Conservation (phyloP, 2,113 vertebrate genomes). For the Empidonax traillii region DNA sequence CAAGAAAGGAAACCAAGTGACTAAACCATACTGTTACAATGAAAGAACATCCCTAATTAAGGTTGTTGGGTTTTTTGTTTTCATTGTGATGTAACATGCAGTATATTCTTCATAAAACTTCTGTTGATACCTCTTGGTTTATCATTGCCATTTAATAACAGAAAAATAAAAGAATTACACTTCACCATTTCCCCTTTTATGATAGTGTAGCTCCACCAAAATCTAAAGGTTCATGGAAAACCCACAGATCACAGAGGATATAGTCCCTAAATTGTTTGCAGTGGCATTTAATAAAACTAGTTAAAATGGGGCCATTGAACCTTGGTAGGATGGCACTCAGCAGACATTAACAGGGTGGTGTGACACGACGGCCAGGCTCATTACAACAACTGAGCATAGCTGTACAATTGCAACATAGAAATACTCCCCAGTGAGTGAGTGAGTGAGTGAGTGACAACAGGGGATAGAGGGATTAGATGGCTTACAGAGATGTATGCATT, state of each 20-base stretch:
- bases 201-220: background rate
- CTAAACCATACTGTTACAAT: background rate
- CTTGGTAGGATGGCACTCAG: background rate
- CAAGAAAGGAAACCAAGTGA: background rate
- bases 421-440: background rate
- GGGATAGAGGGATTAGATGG: background rate
- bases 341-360: background rate
- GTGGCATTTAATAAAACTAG: background rate
- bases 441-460: background rate
- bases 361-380: background rate
- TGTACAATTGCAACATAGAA: background rate
- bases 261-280: background rate
- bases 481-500: background rate
- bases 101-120: background rate
- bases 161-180: background rate
- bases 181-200: background rate
- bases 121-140: background rate
- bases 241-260: background rate
- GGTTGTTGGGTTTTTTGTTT: background rate
- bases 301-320: background rate
- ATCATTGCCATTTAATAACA: rapidly evolving
- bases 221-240: background rate
- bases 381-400: background rate
- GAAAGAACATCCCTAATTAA: background rate
- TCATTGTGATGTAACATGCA: background rate